Conservation (phyloP, 2,888 invertebrate genomes). For the Orthonevra nobilis region DNA sequence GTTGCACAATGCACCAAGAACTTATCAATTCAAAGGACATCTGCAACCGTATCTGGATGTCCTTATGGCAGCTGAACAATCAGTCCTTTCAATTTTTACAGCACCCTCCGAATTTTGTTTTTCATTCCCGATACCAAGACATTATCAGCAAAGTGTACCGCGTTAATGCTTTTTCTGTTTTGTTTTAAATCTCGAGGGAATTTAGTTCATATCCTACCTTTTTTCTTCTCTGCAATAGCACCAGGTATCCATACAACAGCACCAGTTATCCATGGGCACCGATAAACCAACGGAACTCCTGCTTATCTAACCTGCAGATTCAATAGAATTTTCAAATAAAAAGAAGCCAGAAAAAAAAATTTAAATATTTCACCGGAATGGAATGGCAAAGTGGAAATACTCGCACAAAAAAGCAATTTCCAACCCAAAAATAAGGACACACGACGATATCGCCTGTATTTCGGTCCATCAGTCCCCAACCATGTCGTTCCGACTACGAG, state of each 20-base stretch:
- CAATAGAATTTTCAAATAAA: too few relatives aligned
- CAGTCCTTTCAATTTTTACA: conserved; percentile 10
- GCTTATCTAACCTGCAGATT: conserved; percentile 62
- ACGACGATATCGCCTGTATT: conserved; percentile 45
- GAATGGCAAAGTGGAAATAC: too few relatives aligned
- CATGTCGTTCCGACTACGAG: too few relatives aligned
- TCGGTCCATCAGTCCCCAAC: conserved; percentile 20
- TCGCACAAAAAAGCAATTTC: conserved; percentile 31
- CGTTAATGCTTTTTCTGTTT: conserved; percentile 38
- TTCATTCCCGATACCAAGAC: too few relatives aligned
- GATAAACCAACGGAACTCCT: conserved; percentile 3
- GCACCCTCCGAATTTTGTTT: too few relatives aligned
- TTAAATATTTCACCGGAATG: too few relatives aligned
- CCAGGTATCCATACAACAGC: not conserved
- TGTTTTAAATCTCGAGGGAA: conserved; percentile 30
- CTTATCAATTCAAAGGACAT: not conserved
- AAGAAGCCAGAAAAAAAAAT: too few relatives aligned
- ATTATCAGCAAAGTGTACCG: conserved; percentile 45
- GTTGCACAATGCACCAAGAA: too few relatives aligned
- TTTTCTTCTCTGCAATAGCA: conserved; percentile 2
- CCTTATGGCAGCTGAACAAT: conserved; percentile 18
- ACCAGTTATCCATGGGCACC: conserved; percentile 12
- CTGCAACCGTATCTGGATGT: not conserved
- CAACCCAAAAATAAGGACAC: conserved; percentile 29
- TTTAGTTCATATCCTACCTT: not conserved